Conservation (phyloP, 2,888 invertebrate species). For the Plagodis dolabraria region DNA sequence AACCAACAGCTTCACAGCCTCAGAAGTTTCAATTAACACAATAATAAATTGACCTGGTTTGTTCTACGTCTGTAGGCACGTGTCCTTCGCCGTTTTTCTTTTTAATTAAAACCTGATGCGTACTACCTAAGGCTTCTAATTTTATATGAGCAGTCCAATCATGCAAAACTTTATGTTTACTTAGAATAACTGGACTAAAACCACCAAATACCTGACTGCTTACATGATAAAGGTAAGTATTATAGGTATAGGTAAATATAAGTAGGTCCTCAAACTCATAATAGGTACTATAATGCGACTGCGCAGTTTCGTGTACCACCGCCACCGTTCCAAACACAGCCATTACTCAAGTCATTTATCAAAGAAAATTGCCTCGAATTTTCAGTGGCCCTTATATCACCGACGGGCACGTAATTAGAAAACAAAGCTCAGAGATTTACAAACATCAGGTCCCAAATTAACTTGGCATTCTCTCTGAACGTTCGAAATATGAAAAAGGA, state of each 20-base stretch:
- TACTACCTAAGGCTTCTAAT: conserved; percentile 37
- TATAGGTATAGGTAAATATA: too few relatives aligned
- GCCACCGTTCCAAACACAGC: conserved; percentile 24
- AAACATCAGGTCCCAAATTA: conserved; percentile 25
- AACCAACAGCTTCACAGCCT: background rate
- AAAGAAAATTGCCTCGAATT: conserved; percentile 28
- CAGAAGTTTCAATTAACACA: conserved; percentile 42
- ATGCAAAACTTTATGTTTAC: conserved; percentile 41
- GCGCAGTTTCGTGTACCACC: conserved; percentile 15
- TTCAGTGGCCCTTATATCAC: conserved; percentile 19
- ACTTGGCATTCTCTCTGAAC: conserved; percentile 33
- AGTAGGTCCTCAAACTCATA: too few relatives aligned
- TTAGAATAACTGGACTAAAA: too few relatives aligned
- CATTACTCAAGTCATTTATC: conserved; percentile 12
- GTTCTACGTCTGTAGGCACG: conserved; percentile 56
- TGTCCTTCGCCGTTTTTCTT: conserved; percentile 51
- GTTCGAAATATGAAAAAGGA: conserved; percentile 50
- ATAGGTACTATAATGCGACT: conserved; percentile 3
- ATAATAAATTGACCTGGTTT: conserved; percentile 42
- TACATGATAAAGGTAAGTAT: background rate
- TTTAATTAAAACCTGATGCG: conserved; percentile 48
- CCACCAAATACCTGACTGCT: background rate
- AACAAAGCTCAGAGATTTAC: conserved; percentile 30
- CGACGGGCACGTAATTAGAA: conserved; percentile 28
- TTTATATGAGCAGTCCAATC: conserved; percentile 47